These are phyloP conservation scores for Lutjanus argentimaculatus DNA, from an alignment of 2,797 vertebrate species.

Conservation along the genomic window DNA sequence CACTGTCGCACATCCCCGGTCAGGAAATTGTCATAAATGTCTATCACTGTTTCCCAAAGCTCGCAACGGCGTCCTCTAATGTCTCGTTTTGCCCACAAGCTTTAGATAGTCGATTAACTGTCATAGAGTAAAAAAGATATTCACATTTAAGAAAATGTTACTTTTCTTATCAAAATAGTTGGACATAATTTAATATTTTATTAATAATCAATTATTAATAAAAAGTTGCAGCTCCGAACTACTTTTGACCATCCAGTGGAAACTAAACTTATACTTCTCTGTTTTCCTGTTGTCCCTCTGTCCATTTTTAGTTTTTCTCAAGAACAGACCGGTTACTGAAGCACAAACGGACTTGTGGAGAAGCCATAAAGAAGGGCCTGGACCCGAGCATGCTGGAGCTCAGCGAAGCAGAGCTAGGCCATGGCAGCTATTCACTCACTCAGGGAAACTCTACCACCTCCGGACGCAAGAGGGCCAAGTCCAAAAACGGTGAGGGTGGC, in stretches of 20 bases:
- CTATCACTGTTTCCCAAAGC: too few species aligned
- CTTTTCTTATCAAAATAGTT: too few species aligned
- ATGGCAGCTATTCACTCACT: constrained; percentile 92
- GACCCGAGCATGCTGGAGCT: constrained; percentile 93
- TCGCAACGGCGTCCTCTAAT: too few species aligned
- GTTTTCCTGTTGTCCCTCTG: not conserved
- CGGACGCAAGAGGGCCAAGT: constrained; percentile 94
- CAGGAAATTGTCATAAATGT: too few species aligned
- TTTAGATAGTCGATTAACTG: too few species aligned
- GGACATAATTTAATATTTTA: too few species aligned
- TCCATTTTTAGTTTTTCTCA: constrained; percentile 92
- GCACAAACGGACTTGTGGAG: constrained; percentile 99
- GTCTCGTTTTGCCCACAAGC: too few species aligned
- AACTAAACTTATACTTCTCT: constrained; percentile 2
- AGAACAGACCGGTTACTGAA: constrained; percentile 99
- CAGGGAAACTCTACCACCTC: constrained; percentile 96
- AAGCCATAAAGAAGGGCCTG: constrained; percentile 97
- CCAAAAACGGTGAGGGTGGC: constrained; percentile 92
- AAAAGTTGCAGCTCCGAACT: not conserved
- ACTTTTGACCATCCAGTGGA: not conserved
- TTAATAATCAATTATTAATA: too few species aligned
- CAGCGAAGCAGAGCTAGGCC: constrained; percentile 90
- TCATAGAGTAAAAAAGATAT: too few species aligned
- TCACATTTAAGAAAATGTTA: too few species aligned
- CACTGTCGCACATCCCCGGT: too few species aligned